phyloP scores from a whole-genome alignment of 2,113 vertebrate species.

The Panurus biarmicus region DNA sequence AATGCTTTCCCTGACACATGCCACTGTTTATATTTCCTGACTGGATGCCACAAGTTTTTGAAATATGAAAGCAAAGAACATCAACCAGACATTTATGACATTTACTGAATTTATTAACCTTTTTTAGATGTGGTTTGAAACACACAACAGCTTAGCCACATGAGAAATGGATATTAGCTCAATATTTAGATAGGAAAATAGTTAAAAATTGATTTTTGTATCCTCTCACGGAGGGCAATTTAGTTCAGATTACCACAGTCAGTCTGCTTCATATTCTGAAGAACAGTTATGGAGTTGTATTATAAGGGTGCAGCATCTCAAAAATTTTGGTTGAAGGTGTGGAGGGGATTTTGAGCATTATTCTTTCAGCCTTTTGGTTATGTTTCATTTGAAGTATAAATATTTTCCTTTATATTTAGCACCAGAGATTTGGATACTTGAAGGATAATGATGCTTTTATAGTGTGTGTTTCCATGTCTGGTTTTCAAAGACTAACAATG shows the following conservation, averaged over 20 bases:
- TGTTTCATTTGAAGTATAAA: not conserved
- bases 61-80: not conserved
- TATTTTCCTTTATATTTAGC: not conserved
- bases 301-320: fast-evolving
- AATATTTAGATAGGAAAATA: not conserved
- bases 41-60: not conserved
- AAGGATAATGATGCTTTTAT: not conserved
- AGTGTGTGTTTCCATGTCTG: not conserved
- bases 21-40: not conserved
- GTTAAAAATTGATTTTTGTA: not conserved
- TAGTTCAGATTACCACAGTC: not conserved
- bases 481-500: not conserved
- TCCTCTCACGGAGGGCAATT: not conserved
- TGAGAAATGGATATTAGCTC: not conserved
- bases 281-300: not conserved
- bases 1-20: not conserved
- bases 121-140: not conserved
- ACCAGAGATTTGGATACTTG: not conserved
- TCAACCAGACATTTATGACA: not conserved
- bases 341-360: not conserved
- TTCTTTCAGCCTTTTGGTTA: not conserved
- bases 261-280: not conserved
- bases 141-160: not conserved
- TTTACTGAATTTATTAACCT: not conserved
- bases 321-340: not conserved